Conservation (phyloP, 2,888 invertebrate species). For the Philhelius pedissequus region DNA sequence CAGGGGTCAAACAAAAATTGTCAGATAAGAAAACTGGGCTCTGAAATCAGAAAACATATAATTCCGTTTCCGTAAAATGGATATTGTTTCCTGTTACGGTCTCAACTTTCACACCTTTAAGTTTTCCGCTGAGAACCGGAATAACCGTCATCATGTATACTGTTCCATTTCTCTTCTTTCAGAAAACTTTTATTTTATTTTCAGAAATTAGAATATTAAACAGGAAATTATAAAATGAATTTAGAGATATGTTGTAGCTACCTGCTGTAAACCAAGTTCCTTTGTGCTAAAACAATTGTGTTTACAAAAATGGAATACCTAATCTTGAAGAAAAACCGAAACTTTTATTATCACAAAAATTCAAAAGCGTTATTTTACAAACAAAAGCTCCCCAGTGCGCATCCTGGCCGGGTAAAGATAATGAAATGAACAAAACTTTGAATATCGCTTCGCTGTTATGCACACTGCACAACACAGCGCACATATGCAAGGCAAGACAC, state of each 20-base stretch:
- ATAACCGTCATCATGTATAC: no score
- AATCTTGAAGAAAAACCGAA: background rate
- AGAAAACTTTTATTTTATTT: background rate
- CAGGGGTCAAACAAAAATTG: no score
- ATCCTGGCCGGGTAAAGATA: constrained; percentile 8
- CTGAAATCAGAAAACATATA: no score
- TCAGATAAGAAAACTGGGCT: no score
- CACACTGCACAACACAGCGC: no score
- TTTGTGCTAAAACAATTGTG: background rate
- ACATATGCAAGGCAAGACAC: constrained; percentile 3
- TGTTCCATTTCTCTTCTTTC: background rate
- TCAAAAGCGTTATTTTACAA: background rate
- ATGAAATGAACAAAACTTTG: constrained; percentile 1
- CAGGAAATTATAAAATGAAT: background rate
- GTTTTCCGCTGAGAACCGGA: background rate
- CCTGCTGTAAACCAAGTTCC: background rate
- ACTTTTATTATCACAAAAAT: constrained; percentile 16
- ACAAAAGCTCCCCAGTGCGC: background rate
- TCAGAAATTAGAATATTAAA: background rate
- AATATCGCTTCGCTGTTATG: constrained; percentile 42
- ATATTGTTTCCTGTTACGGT: background rate
- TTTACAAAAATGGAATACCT: constrained; percentile 3
- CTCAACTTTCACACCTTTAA: background rate
- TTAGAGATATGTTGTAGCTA: background rate
- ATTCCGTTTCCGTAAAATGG: background rate